Conservation (phyloP, 2,888 invertebrate genomes). For the Hypolimnas misippus region DNA sequence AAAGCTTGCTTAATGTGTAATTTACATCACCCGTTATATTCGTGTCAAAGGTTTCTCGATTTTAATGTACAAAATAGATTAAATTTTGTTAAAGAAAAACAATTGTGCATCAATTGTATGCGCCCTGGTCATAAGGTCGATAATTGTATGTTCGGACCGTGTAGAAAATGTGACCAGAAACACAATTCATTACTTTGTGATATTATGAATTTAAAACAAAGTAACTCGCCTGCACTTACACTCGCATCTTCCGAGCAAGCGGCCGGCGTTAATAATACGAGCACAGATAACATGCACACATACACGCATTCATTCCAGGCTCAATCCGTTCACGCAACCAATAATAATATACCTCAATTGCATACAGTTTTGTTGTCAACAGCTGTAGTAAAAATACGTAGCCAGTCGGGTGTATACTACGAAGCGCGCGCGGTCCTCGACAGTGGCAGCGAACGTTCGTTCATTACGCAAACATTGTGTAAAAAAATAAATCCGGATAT, state of each 20-base stretch:
- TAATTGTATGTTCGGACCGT: constrained; percentile 22
- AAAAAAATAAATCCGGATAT: constrained; percentile 34
- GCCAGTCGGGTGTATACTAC: constrained; percentile 4
- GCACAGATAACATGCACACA: no score
- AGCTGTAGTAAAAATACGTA: constrained; percentile 35
- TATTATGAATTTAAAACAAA: constrained; percentile 2
- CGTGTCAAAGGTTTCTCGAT: no score
- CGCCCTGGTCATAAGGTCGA: not conserved
- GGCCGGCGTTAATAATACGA: no score
- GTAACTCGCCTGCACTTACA: constrained; percentile 9
- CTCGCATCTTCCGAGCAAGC: no score
- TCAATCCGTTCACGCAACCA: not conserved
- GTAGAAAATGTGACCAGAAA: constrained; percentile 23
- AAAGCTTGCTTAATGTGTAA: constrained; percentile 22
- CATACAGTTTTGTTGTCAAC: constrained; percentile 37
- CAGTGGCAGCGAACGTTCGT: constrained; percentile 41
- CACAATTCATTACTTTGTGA: constrained; percentile 22
- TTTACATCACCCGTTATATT: constrained; percentile 26
- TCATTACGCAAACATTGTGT: constrained; percentile 39
- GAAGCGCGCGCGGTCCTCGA: constrained; percentile 39
- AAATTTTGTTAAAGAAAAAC: constrained; percentile 21
- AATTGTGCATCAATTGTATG: constrained; percentile 28
- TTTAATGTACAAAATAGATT: no score
- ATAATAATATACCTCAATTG: not conserved
- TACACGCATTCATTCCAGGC: constrained; percentile 2